Base-by-base conservation (phyloP, 2,888 invertebrate species). In the Apotomis betuletana region DNA sequence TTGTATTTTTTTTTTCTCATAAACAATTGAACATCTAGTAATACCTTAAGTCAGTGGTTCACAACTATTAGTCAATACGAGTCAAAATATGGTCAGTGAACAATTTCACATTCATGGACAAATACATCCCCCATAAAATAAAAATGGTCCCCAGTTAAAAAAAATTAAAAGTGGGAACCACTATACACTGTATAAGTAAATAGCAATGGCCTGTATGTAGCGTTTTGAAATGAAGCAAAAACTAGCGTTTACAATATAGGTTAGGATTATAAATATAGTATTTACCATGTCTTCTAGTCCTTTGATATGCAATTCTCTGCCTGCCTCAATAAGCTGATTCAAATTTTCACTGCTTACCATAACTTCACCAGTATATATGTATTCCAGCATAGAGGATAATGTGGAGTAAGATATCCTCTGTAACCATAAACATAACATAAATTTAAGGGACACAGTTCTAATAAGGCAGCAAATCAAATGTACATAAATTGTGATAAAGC, bases 341-440 rank as follows among this genome's bases (percentile, higher is more conserved):
- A 93, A 79, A 38, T 84, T 82, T 1, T 90, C 85, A 52, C 85
- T 81, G 0, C 84, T 75, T 0, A 93, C 85, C 41, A 85, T 63
- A 1, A 90, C 92, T 78, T 93, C 91, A 0, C 93, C 94, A 0
- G 91, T 90, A 77, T 94, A 94, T 10, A 92, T 84, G 74, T 93
- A 93, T 69, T 93, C 91, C 70, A 93, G 74, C 75, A 93, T 82
- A 15, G 82, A 81, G 72, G 86, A 80, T 27, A 93, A 76, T 13
- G 89, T 92, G 51, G 77, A 75, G 68, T 88, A 86, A 10, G 91
- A 90, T 74, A 93, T 81, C 83, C 88, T 89, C 93, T 93, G 86
- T 44, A 91, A 90, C 41, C 5, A 55, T 44, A 46, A 65, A 13
- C 8, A 51, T 51, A 49, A 49, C 9, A 10, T 49, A 10, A 10